phyloP scores from a whole-genome alignment of 2,888 invertebrate genomes.

The Lydus trimaculatus region DNA sequence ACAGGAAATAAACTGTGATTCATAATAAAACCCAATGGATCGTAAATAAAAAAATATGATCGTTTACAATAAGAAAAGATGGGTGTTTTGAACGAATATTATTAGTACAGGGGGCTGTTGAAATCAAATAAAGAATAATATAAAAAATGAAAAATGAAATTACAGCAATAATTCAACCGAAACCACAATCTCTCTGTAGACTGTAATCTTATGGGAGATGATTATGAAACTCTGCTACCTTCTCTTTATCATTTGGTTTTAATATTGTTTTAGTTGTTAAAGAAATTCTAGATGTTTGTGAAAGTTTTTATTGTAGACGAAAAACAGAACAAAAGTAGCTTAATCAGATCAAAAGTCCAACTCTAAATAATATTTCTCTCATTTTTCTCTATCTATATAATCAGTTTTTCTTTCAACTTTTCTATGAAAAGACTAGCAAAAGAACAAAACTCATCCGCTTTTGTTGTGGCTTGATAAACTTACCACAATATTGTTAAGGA shows the following conservation, averaged over 20 bases:
- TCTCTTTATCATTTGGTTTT: not conserved
- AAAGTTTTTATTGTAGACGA: not conserved
- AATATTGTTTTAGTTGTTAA: not conserved
- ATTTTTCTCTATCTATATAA: not conserved
- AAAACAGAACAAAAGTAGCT: not conserved
- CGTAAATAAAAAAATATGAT: not conserved
- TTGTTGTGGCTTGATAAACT: slow-evolving; percentile 57
- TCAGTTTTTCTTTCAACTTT: not conserved
- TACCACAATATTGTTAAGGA: slow-evolving; percentile 80
- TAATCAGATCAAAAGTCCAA: not conserved
- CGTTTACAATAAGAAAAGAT: not conserved
- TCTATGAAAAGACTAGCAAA: not conserved
- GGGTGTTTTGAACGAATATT: not conserved
- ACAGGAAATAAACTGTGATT: not conserved
- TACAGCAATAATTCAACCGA: not conserved
- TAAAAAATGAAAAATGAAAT: not conserved
- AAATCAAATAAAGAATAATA: not conserved
- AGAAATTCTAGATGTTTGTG: not conserved
- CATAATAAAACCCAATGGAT: too few relatives aligned
- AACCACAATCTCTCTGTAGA: not conserved
- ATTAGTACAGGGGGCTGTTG: not conserved
- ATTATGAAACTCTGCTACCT: not conserved
- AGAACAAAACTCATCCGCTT: slow-evolving; percentile 26
- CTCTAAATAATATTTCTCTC: not conserved
- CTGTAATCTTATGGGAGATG: not conserved